Conservation (phyloP, 53 echinoderm and acorn worm species). For the Pentamera pediparva region DNA sequence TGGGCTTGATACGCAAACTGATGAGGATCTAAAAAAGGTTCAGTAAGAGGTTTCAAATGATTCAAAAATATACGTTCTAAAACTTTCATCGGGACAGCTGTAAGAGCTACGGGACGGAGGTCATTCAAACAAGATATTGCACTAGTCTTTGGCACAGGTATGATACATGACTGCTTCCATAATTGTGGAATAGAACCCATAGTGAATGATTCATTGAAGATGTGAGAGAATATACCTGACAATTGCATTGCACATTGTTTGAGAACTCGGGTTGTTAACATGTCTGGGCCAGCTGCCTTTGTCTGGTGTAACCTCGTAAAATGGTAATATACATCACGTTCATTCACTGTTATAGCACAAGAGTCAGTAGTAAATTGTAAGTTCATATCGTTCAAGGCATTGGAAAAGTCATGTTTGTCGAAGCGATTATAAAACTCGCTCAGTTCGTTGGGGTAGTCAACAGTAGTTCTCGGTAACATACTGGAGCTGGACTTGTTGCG, state of each 20-base stretch:
- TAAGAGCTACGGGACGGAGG: neutral
- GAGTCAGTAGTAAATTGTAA: neutral
- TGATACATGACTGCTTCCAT: conserved; percentile 5
- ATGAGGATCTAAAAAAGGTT: neutral
- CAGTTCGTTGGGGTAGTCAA: no score
- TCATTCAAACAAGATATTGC: conserved; percentile 5
- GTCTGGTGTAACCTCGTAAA: neutral
- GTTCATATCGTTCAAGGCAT: neutral
- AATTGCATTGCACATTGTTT: conserved; percentile 20
- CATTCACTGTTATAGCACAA: neutral
- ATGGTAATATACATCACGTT: neutral
- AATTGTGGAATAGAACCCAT: neutral
- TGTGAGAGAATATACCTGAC: neutral
- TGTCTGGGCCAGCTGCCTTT: neutral
- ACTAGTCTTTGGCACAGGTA: neutral
- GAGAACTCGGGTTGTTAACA: neutral
- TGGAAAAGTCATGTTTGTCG: neutral
- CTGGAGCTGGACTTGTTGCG: no score
- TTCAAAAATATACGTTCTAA: conserved; percentile 9
- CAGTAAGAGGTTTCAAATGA: neutral
- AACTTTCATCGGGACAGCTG: neutral
- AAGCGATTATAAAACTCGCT: no score
- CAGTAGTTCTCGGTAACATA: no score
- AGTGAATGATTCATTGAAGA: neutral
- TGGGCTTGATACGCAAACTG: conserved; percentile 10